Conservation (phyloP, 1,140 invertebrate species). For the Heliconius hermathena region DNA sequence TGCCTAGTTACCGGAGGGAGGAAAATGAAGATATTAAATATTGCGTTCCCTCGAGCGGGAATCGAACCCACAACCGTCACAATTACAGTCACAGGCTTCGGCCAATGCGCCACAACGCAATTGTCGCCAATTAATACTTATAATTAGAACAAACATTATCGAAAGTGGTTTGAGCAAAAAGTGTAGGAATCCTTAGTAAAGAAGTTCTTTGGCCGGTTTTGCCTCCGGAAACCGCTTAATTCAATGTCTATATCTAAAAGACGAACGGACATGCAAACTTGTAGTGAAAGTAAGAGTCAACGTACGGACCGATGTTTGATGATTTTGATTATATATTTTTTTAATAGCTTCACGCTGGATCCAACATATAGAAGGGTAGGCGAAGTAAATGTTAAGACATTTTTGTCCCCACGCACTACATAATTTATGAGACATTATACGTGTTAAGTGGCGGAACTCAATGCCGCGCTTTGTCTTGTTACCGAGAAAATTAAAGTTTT, state of each 20-base stretch:
- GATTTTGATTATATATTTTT: slow-evolving; percentile 3
- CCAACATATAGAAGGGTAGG: neutral
- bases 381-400: neutral
- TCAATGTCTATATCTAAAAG: slow-evolving; percentile 14
- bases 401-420: neutral
- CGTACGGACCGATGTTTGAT: neutral
- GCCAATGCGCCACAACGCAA: too few relatives aligned
- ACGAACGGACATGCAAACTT: slow-evolving; percentile 14
- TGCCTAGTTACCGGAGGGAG: too few relatives aligned
- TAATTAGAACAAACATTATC: slow-evolving; percentile 6
- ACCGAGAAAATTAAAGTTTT: too few relatives aligned
- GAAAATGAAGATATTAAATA: too few relatives aligned
- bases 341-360: neutral
- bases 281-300: slow-evolving; percentile 9
- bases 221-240: slow-evolving; percentile 5
- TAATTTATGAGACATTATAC: neutral
- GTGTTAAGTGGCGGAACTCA: too few relatives aligned
- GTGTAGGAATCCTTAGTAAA: neutral
- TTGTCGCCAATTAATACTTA: neutral
- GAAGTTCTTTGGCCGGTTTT: slow-evolving; percentile 10
- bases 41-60: too few relatives aligned
- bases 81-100: too few relatives aligned
- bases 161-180: slow-evolving; percentile 3
- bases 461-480: too few relatives aligned
- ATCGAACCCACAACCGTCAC: too few relatives aligned